Percentiles rank a stretch among this genome's conserved stretches.
Evolutionary conservation across 1,140 invertebrate genomes (phyloP).

Genomic region (Sinonovacula constricta): DNA sequence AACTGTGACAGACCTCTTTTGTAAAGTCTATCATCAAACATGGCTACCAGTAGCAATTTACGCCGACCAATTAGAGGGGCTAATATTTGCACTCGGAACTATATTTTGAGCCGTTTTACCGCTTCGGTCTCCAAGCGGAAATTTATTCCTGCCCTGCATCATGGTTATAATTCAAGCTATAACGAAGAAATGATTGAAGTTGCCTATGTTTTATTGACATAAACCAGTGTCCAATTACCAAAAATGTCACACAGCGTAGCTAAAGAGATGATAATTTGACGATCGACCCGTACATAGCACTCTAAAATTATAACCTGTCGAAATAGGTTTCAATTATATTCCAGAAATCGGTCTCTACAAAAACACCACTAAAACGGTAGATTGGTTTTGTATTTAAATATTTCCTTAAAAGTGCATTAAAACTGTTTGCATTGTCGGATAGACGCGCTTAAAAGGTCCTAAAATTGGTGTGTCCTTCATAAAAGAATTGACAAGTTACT

Average conservation of each 20-base stretch:
- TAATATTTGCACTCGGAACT: conserved; percentile 40
- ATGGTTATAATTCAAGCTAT: conserved; percentile 33
- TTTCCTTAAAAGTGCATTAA: too few relatives aligned
- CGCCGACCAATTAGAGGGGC: conserved; percentile 17
- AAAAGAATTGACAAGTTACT: too few relatives aligned
- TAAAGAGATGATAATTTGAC: conserved; percentile 46
- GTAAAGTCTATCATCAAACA: conserved; percentile 40
- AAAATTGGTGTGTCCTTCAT: too few relatives aligned
- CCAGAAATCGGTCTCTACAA: too few relatives aligned
- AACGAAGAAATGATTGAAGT: conserved; percentile 44
- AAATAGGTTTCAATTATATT: not conserved
- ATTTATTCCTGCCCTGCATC: conserved; percentile 42
- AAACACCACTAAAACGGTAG: too few relatives aligned
- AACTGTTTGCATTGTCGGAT: too few relatives aligned
- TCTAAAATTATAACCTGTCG: not conserved
- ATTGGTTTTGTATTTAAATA: conserved; percentile 23
- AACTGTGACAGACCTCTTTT: conserved; percentile 32
- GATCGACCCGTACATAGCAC: not conserved
- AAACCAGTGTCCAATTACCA: conserved; percentile 45
- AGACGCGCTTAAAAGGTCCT: too few relatives aligned
- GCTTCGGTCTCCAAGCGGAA: conserved; percentile 29
- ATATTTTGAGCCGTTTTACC: conserved; percentile 18
- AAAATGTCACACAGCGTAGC: conserved; percentile 34
- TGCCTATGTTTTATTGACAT: conserved; percentile 53
- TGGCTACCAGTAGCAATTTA: conserved; percentile 38